These are phyloP conservation scores for Lasaia peninsularis DNA, from an alignment of 1,140 invertebrate genomes.

Conservation along the genomic window DNA sequence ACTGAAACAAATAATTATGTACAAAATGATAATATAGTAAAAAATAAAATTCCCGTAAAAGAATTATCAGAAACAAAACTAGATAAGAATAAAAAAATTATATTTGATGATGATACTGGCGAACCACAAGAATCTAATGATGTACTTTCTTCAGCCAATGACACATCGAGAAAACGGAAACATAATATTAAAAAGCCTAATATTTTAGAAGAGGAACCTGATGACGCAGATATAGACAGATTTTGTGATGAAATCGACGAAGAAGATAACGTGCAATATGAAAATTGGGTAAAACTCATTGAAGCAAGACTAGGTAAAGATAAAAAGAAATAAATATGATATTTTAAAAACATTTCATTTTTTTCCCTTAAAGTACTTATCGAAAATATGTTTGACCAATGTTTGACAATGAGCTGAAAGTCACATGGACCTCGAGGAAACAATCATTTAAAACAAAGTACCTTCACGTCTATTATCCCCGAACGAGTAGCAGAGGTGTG, in stretches of 20 bases:
- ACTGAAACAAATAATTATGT: neutral
- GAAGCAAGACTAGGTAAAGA: constrained; percentile 50
- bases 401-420: no score
- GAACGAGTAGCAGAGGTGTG: no score
- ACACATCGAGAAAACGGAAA: neutral
- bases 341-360: neutral
- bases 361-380: no score
- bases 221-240: constrained; percentile 66
- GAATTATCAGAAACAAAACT: neutral
- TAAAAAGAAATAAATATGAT: constrained; percentile 40
- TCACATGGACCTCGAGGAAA: no score
- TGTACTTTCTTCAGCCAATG: neutral
- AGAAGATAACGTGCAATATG: constrained; percentile 59
- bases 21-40: neutral
- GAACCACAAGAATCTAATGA: constrained; percentile 14
- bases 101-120: constrained; percentile 27
- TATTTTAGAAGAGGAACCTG: constrained; percentile 39
- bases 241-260: constrained; percentile 63
- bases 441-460: no score
- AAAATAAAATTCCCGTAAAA: constrained; percentile 19
- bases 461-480: no score
- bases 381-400: no score
- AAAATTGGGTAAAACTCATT: constrained; percentile 61
- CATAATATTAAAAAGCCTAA: constrained; percentile 26
- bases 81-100: constrained; percentile 28